Percentiles rank a stretch among this genome's conserved stretches.
Conservation (phyloP, 2,113 vertebrate species). For the Terrapene triunguis region DNA sequence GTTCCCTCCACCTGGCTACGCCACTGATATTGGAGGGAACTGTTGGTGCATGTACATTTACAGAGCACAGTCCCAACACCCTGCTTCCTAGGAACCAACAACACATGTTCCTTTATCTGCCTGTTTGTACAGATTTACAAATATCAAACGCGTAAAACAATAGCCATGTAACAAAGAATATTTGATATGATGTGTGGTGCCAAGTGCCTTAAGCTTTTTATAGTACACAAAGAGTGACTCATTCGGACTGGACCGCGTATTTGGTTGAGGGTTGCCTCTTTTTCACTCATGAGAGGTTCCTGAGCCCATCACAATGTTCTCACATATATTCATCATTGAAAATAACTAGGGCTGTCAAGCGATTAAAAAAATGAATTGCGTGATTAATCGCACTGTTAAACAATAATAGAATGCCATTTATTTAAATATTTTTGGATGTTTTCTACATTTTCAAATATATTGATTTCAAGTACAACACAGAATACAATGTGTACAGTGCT, state of each 20-base stretch:
- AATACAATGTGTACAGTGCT: no score
- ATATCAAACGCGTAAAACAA: neutral
- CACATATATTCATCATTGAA: constrained; percentile 17
- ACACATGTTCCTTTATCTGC: neutral
- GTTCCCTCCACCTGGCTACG: no score
- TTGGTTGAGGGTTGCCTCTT: constrained; percentile 18
- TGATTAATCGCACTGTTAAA: no score
- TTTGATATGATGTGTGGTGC: neutral
- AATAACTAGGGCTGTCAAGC: neutral
- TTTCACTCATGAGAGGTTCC: constrained; percentile 22
- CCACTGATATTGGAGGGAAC: neutral
- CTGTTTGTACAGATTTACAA: neutral
- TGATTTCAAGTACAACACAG: no score
- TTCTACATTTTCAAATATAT: no score
- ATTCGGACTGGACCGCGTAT: constrained; percentile 2
- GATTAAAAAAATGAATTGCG: no score
- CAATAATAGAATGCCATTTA: no score
- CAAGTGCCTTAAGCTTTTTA: neutral
- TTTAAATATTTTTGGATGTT: no score
- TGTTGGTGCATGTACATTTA: neutral
- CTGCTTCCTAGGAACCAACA: neutral
- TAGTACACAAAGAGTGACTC: constrained; percentile 16
- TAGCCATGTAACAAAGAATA: neutral
- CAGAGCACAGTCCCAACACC: neutral
- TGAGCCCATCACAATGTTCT: constrained; percentile 44